Evolutionary conservation across 2,797 vertebrate genomes (phyloP).

Genomic region (Alectoris magna): DNA sequence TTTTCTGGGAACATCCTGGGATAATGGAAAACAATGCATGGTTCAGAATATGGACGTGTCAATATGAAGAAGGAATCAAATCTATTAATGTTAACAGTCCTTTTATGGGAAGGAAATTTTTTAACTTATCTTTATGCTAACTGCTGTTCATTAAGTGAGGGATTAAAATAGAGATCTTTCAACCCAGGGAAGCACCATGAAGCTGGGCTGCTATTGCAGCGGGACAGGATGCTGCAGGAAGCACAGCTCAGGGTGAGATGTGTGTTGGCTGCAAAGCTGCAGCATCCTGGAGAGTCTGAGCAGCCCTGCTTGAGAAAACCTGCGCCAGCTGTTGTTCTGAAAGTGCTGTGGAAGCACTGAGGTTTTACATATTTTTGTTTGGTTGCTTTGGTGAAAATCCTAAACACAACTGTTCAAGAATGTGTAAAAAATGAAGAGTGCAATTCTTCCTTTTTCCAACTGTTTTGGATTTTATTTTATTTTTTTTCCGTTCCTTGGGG

Average conservation of each 20-base stretch:
- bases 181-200: neutral
- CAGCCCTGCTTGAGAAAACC: neutral
- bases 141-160: neutral
- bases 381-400: neutral
- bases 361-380: neutral
- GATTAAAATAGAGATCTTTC: neutral
- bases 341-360: neutral
- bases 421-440: neutral
- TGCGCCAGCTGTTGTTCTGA: neutral
- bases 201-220: neutral
- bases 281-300: neutral
- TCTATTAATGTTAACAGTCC: neutral
- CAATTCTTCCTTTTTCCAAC: neutral
- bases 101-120: neutral
- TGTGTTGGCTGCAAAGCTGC: neutral
- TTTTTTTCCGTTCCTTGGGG: neutral
- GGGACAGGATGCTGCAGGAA: neutral
- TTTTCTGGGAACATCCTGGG: neutral
- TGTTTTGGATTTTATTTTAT: neutral
- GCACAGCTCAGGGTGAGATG: rapidly evolving
- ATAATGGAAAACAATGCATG: neutral
- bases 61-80: neutral
- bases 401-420: neutral
- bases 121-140: neutral
- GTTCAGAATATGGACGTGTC: neutral